Base-by-base conservation (phyloP, 2,888 invertebrate genomes). In the Zhuqinia jingwanae region DNA sequence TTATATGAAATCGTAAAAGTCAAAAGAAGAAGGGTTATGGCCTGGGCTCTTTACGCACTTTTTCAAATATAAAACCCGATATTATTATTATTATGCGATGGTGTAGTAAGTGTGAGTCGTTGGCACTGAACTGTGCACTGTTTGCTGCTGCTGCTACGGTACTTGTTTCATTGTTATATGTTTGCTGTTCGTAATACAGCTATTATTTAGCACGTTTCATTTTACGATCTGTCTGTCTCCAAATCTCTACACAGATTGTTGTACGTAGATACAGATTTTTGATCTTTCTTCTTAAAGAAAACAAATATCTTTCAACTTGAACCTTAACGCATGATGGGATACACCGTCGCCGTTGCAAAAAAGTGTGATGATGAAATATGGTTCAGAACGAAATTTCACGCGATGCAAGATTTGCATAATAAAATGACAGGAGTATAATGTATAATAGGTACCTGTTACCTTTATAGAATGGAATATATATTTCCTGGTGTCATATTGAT, bases 31-130 rank as follows among this genome's bases (percentile, higher is more conserved):
- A 20, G 30, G 30, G 63, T 27, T 20, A 30, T n/a, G 63, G 63
- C 30, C 63, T 63, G 58, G 58, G 58, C n/a, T n/a, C n/a, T n/a
- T 30, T 63, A 63, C 63, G 63, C 63, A 63, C 63, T 63, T 63
- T 63, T 20, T 13, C 6, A 63, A 30, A 22, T n/a, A n/a, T n/a
- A n/a, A n/a, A n/a, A n/a, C n/a, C n/a, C n/a, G n/a, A n/a, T n/a
- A n/a, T n/a, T n/a, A n/a, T n/a, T n/a, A n/a, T n/a, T n/a, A n/a
- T n/a, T n/a, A n/a, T n/a, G n/a, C 25, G 25, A 25, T 1, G 5
- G 27, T 13, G 15, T n/a, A 13, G 27, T 30, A 15, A 30, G n/a
- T 63, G 63, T 63, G 3, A 30, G 30, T n/a, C n/a, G n/a, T n/a
- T n/a, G n/a, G n/a, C n/a, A n/a, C n/a, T n/a, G n/a, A n/a, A n/a